Percentiles rank a stretch among this genome's conserved stretches.
phyloP scores from a whole-genome alignment of 1,140 invertebrate genomes.

The Kradibia gibbosae region DNA sequence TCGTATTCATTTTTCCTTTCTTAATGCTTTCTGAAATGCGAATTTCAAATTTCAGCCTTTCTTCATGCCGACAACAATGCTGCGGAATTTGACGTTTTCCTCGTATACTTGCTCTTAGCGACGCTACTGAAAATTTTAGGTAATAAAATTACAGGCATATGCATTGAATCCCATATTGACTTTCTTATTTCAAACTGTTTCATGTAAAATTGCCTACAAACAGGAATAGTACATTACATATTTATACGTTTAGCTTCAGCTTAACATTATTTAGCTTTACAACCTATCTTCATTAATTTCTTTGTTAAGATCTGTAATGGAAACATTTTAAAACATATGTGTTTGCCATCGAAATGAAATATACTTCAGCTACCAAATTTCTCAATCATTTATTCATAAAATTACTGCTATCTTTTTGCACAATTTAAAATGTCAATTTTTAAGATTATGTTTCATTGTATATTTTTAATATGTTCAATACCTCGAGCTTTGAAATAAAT shows the following conservation, averaged over 20 bases:
- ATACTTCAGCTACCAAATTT: neutral
- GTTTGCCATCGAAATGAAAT: neutral
- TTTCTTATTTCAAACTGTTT: neutral
- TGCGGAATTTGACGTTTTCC: too few species aligned
- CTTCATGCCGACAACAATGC: neutral
- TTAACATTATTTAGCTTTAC: neutral
- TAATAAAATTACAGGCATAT: neutral
- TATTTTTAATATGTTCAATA: too few species aligned
- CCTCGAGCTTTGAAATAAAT: too few species aligned
- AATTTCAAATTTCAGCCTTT: neutral
- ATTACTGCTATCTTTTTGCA: too few species aligned
- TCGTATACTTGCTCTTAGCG: too few species aligned
- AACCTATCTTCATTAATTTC: neutral
- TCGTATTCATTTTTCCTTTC: neutral
- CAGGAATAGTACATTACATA: constrained; percentile 5
- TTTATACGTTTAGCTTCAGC: neutral
- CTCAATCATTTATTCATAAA: too few species aligned
- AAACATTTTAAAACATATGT: neutral
- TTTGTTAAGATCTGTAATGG: neutral
- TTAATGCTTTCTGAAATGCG: neutral
- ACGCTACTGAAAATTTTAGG: neutral
- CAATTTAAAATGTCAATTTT: too few species aligned
- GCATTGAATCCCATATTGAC: neutral
- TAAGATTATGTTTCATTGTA: too few species aligned
- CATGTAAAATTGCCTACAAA: neutral